Evolutionary conservation across 2,888 invertebrate species (phyloP).

Genomic region (Rosalia funebris): DNA sequence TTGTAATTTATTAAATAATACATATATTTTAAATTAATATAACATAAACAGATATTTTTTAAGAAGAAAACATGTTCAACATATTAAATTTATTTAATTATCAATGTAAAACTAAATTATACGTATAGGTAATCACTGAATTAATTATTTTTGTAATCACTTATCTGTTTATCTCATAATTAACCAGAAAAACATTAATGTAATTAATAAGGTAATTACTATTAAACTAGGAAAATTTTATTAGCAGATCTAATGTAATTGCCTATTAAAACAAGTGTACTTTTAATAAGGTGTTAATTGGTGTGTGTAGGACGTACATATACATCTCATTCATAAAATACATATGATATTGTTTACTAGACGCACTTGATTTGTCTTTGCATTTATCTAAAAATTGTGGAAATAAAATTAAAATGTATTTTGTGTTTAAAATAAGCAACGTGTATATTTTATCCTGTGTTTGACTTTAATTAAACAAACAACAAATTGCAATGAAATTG

Average conservation of each 20-base stretch:
- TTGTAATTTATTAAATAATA: too few relatives aligned
- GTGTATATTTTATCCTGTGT: too few relatives aligned
- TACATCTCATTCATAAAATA: not conserved
- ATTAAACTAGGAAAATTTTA: not conserved
- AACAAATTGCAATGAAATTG: too few relatives aligned
- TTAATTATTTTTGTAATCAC: not conserved
- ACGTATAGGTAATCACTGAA: too few relatives aligned
- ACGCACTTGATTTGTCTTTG: not conserved
- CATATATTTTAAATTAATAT: too few relatives aligned
- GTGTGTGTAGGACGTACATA: not conserved
- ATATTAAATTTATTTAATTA: too few relatives aligned
- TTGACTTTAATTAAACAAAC: too few relatives aligned
- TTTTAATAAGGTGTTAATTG: not conserved
- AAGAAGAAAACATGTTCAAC: too few relatives aligned
- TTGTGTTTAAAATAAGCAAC: too few relatives aligned
- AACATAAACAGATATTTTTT: too few relatives aligned
- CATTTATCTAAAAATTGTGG: not conserved
- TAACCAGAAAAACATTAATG: not conserved
- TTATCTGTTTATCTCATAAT: not conserved
- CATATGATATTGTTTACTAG: not conserved
- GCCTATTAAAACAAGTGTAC: not conserved
- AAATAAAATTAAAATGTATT: too few relatives aligned
- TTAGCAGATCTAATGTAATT: not conserved
- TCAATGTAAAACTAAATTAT: too few relatives aligned
- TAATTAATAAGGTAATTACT: not conserved